Percentiles rank a stretch among this genome's conserved stretches.
Conservation (phyloP, 2,797 vertebrate genomes). For the Melanogrammus aeglefinus region DNA sequence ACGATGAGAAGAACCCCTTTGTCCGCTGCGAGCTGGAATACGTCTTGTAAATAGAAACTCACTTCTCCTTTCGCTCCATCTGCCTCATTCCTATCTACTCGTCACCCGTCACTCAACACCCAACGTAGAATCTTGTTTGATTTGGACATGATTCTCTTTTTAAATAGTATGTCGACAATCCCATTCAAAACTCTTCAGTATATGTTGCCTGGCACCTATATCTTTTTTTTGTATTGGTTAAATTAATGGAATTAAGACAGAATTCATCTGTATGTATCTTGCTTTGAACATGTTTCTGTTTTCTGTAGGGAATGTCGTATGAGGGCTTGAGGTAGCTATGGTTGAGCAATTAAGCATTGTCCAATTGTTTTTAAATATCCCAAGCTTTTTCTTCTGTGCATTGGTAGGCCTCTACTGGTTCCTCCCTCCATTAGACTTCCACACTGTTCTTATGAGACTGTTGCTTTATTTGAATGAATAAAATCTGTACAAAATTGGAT, state of each 20-base stretch:
- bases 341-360: slow-evolving; percentile 43
- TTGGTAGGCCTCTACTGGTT: slow-evolving; percentile 35
- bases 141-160: slow-evolving; percentile 48
- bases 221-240: slow-evolving; percentile 34
- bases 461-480: slow-evolving; percentile 95
- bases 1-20: slow-evolving; percentile 96
- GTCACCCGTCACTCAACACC: slow-evolving; percentile 4
- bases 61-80: slow-evolving; percentile 11
- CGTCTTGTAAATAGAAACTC: slow-evolving; percentile 81
- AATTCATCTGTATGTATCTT: slow-evolving; percentile 30
- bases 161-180: slow-evolving; percentile 35
- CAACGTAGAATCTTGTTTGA: slow-evolving; percentile 35
- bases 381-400: slow-evolving; percentile 35
- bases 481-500: slow-evolving; percentile 90
- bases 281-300: slow-evolving; percentile 31
- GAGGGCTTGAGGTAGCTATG: slow-evolving; percentile 36
- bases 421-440: slow-evolving; percentile 72
- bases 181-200: slow-evolving; percentile 12
- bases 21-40: slow-evolving; percentile 97
- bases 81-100: slow-evolving; percentile 10
- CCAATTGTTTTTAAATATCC: slow-evolving; percentile 59
- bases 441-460: slow-evolving; percentile 85
- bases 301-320: slow-evolving; percentile 37
- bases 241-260: slow-evolving; percentile 24
- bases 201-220: slow-evolving; percentile 21